phyloP scores from a whole-genome alignment of 2,113 vertebrate genomes.

The Gobiocypris rarus region DNA sequence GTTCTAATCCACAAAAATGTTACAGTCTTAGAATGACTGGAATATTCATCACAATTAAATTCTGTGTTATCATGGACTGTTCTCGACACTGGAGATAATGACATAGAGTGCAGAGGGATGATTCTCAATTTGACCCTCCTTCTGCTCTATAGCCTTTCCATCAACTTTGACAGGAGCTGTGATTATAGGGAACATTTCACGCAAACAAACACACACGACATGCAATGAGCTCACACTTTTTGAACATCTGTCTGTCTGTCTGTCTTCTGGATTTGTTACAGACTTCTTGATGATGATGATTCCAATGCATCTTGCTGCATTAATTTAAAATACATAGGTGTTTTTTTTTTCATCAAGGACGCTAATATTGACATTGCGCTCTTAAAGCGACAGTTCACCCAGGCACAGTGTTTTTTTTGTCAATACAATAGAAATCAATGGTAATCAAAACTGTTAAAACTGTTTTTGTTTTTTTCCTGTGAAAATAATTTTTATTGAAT shows the following conservation, averaged over 20 bases:
- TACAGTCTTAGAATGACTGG: constrained; percentile 4
- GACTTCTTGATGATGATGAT: not conserved
- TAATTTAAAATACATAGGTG: not conserved
- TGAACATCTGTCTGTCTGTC: not conserved
- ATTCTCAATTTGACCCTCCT: constrained; percentile 3
- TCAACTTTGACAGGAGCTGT: constrained; percentile 5
- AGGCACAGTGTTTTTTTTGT: not conserved
- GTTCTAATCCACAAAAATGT: constrained; percentile 10
- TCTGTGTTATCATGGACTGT: not conserved
- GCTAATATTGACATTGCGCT: not conserved
- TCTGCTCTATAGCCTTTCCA: not conserved
- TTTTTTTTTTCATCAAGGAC: not conserved
- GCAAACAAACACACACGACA: constrained; percentile 10
- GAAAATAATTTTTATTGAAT: too few species aligned
- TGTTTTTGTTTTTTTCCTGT: too few species aligned
- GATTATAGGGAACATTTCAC: not conserved
- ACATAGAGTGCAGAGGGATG: not conserved
- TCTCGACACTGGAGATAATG: not conserved
- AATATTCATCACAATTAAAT: constrained; percentile 15
- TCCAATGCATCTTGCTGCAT: not conserved
- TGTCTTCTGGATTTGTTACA: not conserved
- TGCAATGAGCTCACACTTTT: not conserved
- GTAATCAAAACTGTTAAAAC: not conserved
- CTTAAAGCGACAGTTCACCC: not conserved
- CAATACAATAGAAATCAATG: not conserved